Conservation (phyloP, 2,113 vertebrate species). For the Channa argus region DNA sequence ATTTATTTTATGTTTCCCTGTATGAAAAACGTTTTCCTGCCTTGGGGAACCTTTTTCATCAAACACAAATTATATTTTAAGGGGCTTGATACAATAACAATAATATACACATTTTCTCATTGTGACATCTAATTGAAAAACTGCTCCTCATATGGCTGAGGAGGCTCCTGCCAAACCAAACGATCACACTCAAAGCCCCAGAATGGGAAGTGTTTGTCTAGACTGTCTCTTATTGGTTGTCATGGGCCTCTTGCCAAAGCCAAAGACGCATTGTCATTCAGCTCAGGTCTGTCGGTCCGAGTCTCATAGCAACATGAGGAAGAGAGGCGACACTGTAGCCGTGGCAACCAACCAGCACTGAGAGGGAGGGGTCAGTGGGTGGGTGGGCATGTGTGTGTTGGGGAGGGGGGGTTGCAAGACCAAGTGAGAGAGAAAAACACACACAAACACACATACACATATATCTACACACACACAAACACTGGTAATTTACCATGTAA, state of each 20-base stretch:
- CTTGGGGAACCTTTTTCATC: neutral
- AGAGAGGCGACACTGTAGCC: conserved; percentile 79
- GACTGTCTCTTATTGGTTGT: conserved; percentile 72
- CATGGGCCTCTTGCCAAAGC: conserved; percentile 62
- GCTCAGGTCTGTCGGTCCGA: conserved; percentile 78
- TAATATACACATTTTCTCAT: conserved; percentile 3
- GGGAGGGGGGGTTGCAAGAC: conserved; percentile 2
- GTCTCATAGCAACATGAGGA: conserved; percentile 82
- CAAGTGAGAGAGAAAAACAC: conserved; percentile 18
- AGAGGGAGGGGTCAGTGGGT: conserved; percentile 67
- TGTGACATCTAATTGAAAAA: conserved; percentile 28
- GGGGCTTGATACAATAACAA: neutral
- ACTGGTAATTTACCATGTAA: conserved; percentile 49
- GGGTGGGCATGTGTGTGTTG: conserved; percentile 9
- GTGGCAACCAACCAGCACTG: conserved; percentile 77
- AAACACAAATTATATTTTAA: neutral
- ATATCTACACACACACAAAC: conserved; percentile 14
- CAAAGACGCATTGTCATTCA: conserved; percentile 79
- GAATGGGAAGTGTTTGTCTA: conserved; percentile 66
- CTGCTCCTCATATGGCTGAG: conserved; percentile 24
- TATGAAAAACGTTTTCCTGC: neutral
- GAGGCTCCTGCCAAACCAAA: conserved; percentile 63
- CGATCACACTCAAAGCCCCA: conserved; percentile 42
- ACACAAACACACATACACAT: conserved; percentile 37
- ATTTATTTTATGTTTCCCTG: neutral